These are phyloP conservation scores for Mionectes olivaceus DNA, from an alignment of 2,797 vertebrate species.

Conservation along the genomic window DNA sequence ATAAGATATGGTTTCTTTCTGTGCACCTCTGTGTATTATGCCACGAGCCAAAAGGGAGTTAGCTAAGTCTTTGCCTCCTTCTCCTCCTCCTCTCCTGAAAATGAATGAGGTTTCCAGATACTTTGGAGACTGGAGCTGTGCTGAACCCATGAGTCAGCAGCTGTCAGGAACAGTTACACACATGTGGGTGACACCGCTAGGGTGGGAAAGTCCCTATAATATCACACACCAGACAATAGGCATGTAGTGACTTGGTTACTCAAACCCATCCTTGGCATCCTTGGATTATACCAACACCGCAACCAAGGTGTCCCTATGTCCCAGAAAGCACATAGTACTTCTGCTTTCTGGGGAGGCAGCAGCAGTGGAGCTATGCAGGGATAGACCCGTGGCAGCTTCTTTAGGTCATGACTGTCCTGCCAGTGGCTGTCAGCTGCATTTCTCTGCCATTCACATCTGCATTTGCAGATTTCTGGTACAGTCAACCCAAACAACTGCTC, in stretches of 20 bases:
- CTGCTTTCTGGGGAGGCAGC: background rate
- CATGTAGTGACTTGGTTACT: constrained; percentile 19
- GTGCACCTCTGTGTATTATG: background rate
- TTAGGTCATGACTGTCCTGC: accelerated
- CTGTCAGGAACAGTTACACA: background rate
- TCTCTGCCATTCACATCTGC: background rate
- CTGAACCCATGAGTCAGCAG: constrained; percentile 38
- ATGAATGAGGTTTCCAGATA: constrained; percentile 19
- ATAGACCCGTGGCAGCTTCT: background rate
- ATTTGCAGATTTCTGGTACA: background rate
- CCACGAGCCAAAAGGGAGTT: background rate
- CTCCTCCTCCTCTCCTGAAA: background rate
- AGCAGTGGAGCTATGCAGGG: background rate
- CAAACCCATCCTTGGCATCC: background rate
- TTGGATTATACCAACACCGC: background rate
- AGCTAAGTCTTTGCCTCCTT: background rate
- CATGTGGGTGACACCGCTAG: background rate
- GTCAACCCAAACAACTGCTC: background rate
- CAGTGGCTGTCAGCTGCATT: accelerated
- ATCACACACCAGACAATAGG: background rate
- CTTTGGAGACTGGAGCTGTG: background rate
- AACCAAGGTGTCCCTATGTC: background rate
- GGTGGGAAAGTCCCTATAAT: constrained; percentile 49
- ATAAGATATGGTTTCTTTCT: accelerated
- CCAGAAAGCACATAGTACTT: background rate